A percentile compares a stretch with the other conserved stretches of the same genome.
Conservation (phyloP, 2,888 invertebrate species). For the Periphyllus acericola region DNA sequence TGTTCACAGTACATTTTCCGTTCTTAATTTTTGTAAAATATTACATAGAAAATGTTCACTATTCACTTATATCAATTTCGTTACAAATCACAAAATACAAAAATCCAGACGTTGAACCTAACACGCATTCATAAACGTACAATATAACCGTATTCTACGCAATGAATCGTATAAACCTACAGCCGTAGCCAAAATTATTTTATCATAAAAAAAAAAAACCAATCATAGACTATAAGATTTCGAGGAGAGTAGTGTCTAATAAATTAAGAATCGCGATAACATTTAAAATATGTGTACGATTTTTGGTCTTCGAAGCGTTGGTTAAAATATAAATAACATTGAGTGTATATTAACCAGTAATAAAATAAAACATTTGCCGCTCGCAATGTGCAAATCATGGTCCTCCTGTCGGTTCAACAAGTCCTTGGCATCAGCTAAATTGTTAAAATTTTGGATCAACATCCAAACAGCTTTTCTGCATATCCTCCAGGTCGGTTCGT, state of each 20-base stretch:
- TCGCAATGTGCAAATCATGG: slow-evolving; percentile 40
- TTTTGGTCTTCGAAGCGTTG: not conserved
- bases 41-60: too few species aligned
- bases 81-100: too few species aligned
- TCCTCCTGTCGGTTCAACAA: slow-evolving; percentile 32
- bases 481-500: slow-evolving; percentile 45
- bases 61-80: too few species aligned
- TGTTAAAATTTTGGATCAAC: slow-evolving; percentile 26
- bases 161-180: too few species aligned
- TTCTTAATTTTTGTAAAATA: too few species aligned
- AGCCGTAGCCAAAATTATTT: too few species aligned
- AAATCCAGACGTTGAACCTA: too few species aligned
- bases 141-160: too few species aligned
- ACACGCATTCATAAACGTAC: too few species aligned
- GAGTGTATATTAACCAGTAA: slow-evolving; percentile 14
- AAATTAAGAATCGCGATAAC: not conserved
- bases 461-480: slow-evolving; percentile 54
- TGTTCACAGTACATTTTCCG: too few species aligned
- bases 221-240: too few species aligned
- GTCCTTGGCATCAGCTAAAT: not conserved
- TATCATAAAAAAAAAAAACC: too few species aligned
- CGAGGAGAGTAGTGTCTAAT: not conserved
- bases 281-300: not conserved
- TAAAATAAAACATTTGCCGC: slow-evolving; percentile 34
- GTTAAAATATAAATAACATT: not conserved